Percentiles rank a stretch among this genome's conserved stretches.
These are phyloP conservation scores for Pandemis heparana DNA, from an alignment of 2,888 invertebrate species.

Conservation along the genomic window DNA sequence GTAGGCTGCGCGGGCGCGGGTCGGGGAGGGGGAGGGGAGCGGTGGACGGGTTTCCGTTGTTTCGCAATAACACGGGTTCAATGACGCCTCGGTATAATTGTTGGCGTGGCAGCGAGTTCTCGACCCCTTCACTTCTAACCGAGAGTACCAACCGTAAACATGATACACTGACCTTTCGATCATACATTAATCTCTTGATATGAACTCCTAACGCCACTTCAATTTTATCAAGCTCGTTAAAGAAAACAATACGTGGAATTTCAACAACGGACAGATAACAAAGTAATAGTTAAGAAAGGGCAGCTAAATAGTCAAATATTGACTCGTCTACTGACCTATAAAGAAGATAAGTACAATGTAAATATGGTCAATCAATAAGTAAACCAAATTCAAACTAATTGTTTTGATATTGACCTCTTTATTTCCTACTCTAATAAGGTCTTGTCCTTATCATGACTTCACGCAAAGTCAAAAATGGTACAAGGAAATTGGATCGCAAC, in stretches of 20 bases:
- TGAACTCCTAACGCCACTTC: neutral
- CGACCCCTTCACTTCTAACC: conserved; percentile 69
- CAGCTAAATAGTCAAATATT: conserved; percentile 62
- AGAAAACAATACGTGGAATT: conserved; percentile 7
- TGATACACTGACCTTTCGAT: conserved; percentile 41
- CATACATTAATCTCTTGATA: conserved; percentile 16
- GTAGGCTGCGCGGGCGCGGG: conserved; percentile 55
- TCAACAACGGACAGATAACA: conserved; percentile 52
- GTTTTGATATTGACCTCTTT: conserved; percentile 78
- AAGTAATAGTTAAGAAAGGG: conserved; percentile 58
- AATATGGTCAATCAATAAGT: conserved; percentile 76
- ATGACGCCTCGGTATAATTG: conserved; percentile 81
- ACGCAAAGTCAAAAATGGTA: neutral
- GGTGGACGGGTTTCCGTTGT: conserved; percentile 85
- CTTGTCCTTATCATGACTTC: neutral
- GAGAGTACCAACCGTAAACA: conserved; percentile 34
- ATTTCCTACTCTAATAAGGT: conserved; percentile 36
- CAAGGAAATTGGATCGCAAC: neutral
- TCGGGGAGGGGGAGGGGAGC: conserved; percentile 50
- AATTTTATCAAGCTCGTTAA: conserved; percentile 28
- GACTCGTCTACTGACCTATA: conserved; percentile 74
- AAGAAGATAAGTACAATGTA: conserved; percentile 79
- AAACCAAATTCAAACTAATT: conserved; percentile 72
- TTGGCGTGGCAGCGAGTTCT: conserved; percentile 73
- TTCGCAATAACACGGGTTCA: conserved; percentile 84